Base-by-base conservation (phyloP, 1,140 invertebrate species). In the Streblospio benedicti region DNA sequence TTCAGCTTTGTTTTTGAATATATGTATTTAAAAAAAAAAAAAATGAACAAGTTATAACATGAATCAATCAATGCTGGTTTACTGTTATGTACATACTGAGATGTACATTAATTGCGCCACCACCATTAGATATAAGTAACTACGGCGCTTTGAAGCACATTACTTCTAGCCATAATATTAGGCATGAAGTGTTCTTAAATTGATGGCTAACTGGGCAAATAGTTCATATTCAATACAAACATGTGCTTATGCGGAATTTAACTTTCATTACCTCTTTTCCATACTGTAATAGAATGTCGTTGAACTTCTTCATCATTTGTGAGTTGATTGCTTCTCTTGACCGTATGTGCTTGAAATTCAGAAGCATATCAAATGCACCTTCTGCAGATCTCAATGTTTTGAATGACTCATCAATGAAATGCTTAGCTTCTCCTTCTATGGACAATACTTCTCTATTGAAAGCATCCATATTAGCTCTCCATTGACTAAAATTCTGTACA, bases 371-470 rank as follows among this genome's bases (percentile, higher is more conserved):
- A 33, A 93, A 78, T 0, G 89, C 89, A 49, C 85, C 83, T 72
- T 91, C 87, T 0, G 91, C 86, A 30, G 84, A 89, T 44, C 87
- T 85, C 31, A 91, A 78, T 60, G 84, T 84, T 55, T 83, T 84
- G 70, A 95, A 93, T 60, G 88, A 89, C 65, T 89, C 83, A 72
- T 93, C 88, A 49, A 93, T 90, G 62, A 92, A 91, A 58, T 81
- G 82, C 66, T 86, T 86, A 0, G 89, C 88, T 69, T 92, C 87
- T n/a, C 83, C 81, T 71, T 94, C 90, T 2, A 93, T 80, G 60
- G 80, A 78, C 4, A 76, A 70, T 0, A 92, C 85, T 69, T 90
- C 85, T 32, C 80, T 83, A 68, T 87, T 83, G 68, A 93, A 91
- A 57, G 82, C 82, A 0, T 82, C 80, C 78, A 90, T 85, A 0